Conservation (phyloP, 1,140 invertebrate species). For the Camponotus floridanus region DNA sequence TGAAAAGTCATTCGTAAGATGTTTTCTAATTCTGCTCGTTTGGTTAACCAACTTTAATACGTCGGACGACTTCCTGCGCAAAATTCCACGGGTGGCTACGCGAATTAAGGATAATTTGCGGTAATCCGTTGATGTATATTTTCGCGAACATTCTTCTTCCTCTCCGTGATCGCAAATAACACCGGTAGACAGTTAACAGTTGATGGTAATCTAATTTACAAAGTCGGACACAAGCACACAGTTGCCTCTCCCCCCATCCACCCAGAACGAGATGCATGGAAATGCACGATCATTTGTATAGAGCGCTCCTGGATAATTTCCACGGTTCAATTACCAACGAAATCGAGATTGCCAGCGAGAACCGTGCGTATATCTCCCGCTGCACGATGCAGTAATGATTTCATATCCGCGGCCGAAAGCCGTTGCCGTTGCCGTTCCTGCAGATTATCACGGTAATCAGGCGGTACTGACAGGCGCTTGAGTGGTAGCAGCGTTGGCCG, state of each 20-base stretch:
- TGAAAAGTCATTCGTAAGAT: slow-evolving; percentile 31
- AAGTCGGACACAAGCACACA: slow-evolving; percentile 10
- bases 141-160: not conserved
- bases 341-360: slow-evolving; percentile 28
- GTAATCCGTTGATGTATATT: not conserved
- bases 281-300: slow-evolving; percentile 33
- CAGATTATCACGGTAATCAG: slow-evolving; percentile 72
- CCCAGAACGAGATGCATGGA: slow-evolving; percentile 13
- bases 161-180: not conserved
- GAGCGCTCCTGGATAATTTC: slow-evolving; percentile 54
- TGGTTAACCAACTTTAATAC: slow-evolving; percentile 31
- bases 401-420: slow-evolving; percentile 52
- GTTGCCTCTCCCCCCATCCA: not conserved
- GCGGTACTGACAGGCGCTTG: slow-evolving; percentile 62
- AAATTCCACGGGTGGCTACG: not conserved
- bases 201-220: slow-evolving; percentile 46
- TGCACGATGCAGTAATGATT: slow-evolving; percentile 54
- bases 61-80: not conserved
- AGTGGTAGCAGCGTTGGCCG: slow-evolving; percentile 64
- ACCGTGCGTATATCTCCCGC: slow-evolving; percentile 35
- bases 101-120: slow-evolving; percentile 8
- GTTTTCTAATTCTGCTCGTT: slow-evolving; percentile 44
- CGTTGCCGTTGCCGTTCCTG: slow-evolving; percentile 56
- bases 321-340: slow-evolving; percentile 52
- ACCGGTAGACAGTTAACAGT: slow-evolving; percentile 10